A percentile compares a stretch with the other conserved stretches of the same genome.
phyloP scores from a whole-genome alignment of 30 jellyfish, hydroid and myxozoan genomes.

The Calvadosia cruxmelitensis region DNA sequence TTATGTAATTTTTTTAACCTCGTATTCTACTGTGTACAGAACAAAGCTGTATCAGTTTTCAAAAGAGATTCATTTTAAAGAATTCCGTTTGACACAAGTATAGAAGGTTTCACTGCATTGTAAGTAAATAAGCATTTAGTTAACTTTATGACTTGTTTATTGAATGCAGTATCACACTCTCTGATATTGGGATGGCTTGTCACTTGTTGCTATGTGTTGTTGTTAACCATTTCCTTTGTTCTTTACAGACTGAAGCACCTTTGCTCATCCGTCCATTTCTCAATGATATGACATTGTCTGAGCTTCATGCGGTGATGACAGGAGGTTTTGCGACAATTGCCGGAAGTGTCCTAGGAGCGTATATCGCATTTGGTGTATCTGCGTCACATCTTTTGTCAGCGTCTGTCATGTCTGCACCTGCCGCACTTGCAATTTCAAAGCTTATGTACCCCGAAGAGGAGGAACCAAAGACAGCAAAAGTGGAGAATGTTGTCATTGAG shows the following conservation, averaged over 20 bases:
- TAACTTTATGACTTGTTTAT: too few relatives aligned
- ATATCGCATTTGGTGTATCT: conserved; percentile 11
- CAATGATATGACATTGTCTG: conserved; percentile 8
- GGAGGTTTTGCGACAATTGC: conserved; percentile 27
- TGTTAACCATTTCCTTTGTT: too few relatives aligned
- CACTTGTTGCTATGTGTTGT: too few relatives aligned
- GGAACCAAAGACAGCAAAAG: background rate
- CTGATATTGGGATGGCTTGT: too few relatives aligned
- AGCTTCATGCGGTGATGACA: conserved; percentile 14
- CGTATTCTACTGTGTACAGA: too few relatives aligned
- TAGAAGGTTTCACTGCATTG: too few relatives aligned
- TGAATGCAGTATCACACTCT: too few relatives aligned
- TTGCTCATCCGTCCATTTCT: conserved; percentile 13
- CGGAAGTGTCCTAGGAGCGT: conserved; percentile 19
- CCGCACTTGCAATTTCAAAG: conserved; percentile 16
- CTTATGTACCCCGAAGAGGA: conserved; percentile 17
- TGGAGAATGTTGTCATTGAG: conserved; percentile 1
- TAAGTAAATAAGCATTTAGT: too few relatives aligned
- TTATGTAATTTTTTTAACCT: too few relatives aligned
- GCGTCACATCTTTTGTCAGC: conserved; percentile 16
- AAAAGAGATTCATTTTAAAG: too few relatives aligned
- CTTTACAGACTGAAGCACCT: conserved; percentile 7
- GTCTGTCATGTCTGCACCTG: conserved; percentile 26
- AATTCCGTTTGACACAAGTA: too few relatives aligned
- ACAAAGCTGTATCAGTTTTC: too few relatives aligned